phyloP scores from a whole-genome alignment of 2,888 invertebrate species.

The Lepidonotus clava region DNA sequence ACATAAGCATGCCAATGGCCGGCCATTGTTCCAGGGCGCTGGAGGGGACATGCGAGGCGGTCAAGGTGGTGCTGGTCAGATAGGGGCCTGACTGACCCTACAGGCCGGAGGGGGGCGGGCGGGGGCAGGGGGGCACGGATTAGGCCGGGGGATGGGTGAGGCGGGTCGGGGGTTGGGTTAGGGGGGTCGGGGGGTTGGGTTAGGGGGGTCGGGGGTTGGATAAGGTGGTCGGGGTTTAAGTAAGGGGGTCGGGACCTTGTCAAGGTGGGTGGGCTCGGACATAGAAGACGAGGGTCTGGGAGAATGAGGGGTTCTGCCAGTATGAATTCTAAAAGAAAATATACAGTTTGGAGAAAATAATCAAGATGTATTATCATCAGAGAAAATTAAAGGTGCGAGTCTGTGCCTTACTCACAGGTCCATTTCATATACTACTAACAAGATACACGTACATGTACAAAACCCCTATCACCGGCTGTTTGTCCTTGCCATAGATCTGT shows the following conservation, averaged over 20 bases:
- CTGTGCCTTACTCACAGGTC: too few species aligned
- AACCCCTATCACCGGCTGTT: too few species aligned
- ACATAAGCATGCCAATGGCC: not conserved
- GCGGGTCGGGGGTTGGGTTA: not conserved
- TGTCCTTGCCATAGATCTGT: too few species aligned
- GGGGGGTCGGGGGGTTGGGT: not conserved
- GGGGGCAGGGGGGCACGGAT: not conserved
- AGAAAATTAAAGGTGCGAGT: too few species aligned
- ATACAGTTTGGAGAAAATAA: too few species aligned
- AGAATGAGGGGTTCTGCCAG: not conserved
- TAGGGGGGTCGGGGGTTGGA: not conserved
- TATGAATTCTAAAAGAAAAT: too few species aligned
- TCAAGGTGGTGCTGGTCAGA: slow-evolving; percentile 24
- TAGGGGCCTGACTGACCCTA: not conserved
- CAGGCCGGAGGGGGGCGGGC: not conserved
- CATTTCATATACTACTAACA: too few species aligned
- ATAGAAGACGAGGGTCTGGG: not conserved
- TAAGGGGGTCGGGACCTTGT: not conserved
- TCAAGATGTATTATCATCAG: too few species aligned
- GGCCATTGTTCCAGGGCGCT: slow-evolving; percentile 17
- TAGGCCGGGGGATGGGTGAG: not conserved
- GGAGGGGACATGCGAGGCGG: not conserved
- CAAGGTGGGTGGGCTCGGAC: not conserved
- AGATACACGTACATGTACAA: too few species aligned
- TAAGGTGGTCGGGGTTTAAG: not conserved